A percentile compares a stretch with the other conserved stretches of the same genome.
phyloP scores from a whole-genome alignment of 1,140 invertebrate species.

The Drosophila tropicalis region DNA sequence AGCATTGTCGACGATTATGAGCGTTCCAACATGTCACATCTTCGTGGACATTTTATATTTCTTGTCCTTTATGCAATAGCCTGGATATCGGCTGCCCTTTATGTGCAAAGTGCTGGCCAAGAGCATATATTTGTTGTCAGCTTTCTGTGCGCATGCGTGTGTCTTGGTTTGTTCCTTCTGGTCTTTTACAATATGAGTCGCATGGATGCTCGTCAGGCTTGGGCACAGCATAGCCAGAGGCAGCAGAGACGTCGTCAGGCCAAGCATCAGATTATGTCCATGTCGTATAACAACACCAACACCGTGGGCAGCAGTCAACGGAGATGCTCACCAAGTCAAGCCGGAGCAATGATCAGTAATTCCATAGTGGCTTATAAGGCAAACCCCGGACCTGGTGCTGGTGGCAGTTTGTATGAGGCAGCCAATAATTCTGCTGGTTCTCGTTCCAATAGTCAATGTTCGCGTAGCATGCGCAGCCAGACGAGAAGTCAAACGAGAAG shows the following conservation, averaged over 20 bases:
- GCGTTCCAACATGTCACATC: constrained; percentile 90
- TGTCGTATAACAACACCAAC: constrained; percentile 58
- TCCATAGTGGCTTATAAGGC: constrained; percentile 74
- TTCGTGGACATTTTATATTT: constrained; percentile 91
- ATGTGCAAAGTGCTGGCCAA: constrained; percentile 68
- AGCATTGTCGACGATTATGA: constrained; percentile 92
- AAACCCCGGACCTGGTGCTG: constrained; percentile 20
- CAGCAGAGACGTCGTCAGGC: constrained; percentile 87
- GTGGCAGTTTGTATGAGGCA: constrained; percentile 66
- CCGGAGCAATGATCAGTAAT: constrained; percentile 61
- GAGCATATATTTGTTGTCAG: constrained; percentile 87
- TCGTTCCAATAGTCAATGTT: constrained; percentile 86
- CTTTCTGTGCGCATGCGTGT: constrained; percentile 88
- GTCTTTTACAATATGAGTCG: constrained; percentile 93
- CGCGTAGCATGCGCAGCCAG: constrained; percentile 79
- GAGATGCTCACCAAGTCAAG: background rate
- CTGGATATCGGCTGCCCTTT: constrained; percentile 89
- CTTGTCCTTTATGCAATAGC: constrained; percentile 90
- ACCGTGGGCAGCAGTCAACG: constrained; percentile 15
- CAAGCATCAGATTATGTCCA: constrained; percentile 34
- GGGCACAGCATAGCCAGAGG: constrained; percentile 84
- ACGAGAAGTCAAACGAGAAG: constrained; percentile 58
- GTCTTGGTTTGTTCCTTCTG: constrained; percentile 92
- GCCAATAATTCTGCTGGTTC: constrained; percentile 84
- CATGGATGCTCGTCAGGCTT: constrained; percentile 91